These are phyloP conservation scores for Augiades crinisus DNA, from an alignment of 2,888 invertebrate species.

Conservation along the genomic window DNA sequence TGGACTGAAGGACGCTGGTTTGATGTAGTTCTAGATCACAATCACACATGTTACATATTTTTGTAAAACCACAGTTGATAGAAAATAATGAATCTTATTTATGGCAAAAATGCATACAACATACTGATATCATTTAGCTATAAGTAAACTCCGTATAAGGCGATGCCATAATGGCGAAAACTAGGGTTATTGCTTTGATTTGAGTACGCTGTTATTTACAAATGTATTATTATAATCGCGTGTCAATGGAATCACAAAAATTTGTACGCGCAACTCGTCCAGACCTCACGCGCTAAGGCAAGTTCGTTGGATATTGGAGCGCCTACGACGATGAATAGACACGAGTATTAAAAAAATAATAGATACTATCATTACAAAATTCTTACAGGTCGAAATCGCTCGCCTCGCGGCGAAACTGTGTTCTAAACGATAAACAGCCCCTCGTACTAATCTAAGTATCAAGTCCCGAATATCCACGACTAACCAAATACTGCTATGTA, in stretches of 20 bases:
- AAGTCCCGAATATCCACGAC: slow-evolving; percentile 1
- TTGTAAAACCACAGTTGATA: neutral
- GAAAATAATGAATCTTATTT: slow-evolving; percentile 2
- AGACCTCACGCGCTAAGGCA: slow-evolving; percentile 16
- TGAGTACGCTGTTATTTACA: neutral
- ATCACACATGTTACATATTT: slow-evolving; percentile 10
- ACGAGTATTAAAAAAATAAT: neutral
- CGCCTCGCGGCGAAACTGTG: neutral
- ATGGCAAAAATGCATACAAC: slow-evolving; percentile 14
- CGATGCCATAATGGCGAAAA: neutral
- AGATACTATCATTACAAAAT: neutral
- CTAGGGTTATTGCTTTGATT: neutral
- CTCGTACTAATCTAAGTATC: neutral
- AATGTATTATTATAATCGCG: too few species aligned
- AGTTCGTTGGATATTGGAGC: slow-evolving; percentile 11
- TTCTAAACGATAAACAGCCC: neutral
- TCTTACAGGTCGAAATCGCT: neutral
- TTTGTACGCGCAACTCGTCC: neutral
- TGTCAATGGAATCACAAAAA: slow-evolving; percentile 1
- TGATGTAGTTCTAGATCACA: neutral
- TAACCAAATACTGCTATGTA: slow-evolving; percentile 8
- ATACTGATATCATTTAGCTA: slow-evolving; percentile 2
- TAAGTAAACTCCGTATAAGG: neutral
- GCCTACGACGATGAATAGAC: neutral
- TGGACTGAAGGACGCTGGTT: slow-evolving; percentile 18